Conservation (phyloP, 37 sponge, comb jelly and placozoan genomes). For the Corticium candelabrum region DNA sequence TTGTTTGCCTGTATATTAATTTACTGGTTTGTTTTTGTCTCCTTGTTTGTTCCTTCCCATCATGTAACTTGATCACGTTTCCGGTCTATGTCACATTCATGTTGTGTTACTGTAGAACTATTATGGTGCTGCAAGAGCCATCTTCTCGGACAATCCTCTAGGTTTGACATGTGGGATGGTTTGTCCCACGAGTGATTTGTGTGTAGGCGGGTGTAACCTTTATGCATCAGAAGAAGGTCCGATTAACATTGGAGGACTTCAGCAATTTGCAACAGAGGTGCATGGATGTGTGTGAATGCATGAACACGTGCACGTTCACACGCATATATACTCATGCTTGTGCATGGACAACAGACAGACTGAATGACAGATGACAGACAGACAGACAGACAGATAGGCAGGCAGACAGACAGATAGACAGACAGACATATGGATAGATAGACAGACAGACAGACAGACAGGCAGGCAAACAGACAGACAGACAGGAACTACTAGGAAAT, state of each 20-base stretch:
- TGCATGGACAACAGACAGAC: constrained; percentile 6
- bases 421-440: too few species aligned
- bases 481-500: too few species aligned
- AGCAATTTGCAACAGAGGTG: constrained; percentile 96
- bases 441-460: too few species aligned
- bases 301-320: too few species aligned
- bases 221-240: constrained; percentile 92
- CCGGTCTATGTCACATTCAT: background rate
- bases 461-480: too few species aligned
- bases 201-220: constrained; percentile 93
- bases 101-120: constrained; percentile 48
- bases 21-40: background rate
- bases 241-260: constrained; percentile 94
- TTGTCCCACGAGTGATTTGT: constrained; percentile 92
- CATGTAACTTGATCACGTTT: background rate
- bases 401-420: too few species aligned
- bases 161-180: constrained; percentile 96
- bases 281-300: background rate
- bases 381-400: too few species aligned
- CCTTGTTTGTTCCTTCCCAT: background rate
- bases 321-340: background rate
- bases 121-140: constrained; percentile 86
- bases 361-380: too few species aligned
- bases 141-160: constrained; percentile 95
- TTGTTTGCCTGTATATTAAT: background rate